phyloP scores from a whole-genome alignment of 2,797 vertebrate genomes.

The Miopithecus talapoin region DNA sequence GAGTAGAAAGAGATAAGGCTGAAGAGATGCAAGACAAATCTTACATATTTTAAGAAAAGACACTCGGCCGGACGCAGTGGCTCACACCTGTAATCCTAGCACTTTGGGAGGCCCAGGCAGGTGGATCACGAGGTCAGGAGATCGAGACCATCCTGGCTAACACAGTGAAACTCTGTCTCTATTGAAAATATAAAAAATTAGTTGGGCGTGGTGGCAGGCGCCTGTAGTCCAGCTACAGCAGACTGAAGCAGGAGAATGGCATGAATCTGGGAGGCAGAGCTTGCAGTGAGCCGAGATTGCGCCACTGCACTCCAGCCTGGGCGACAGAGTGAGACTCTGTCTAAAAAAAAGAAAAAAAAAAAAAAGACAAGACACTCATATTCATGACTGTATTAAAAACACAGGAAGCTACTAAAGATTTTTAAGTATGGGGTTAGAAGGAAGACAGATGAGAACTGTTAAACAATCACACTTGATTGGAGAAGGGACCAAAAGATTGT shows the following conservation, averaged over 20 bases:
- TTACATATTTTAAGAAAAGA: background rate
- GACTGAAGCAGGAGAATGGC: too few species aligned
- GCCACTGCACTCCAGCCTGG: too few species aligned
- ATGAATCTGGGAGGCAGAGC: too few species aligned
- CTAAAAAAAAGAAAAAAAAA: background rate
- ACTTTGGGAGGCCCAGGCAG: too few species aligned
- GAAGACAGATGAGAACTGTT: background rate
- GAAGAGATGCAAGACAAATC: background rate
- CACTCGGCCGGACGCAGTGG: fast-evolving
- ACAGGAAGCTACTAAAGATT: background rate
- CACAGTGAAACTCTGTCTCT: too few species aligned
- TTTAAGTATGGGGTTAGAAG: background rate
- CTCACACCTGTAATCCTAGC: too few species aligned
- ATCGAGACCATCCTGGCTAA: too few species aligned
- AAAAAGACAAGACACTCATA: background rate
- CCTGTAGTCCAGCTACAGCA: too few species aligned
- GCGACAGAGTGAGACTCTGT: too few species aligned
- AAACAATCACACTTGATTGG: background rate
- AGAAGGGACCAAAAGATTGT: background rate
- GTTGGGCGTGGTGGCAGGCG: fast-evolving
- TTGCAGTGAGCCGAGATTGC: too few species aligned
- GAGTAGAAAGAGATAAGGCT: background rate
- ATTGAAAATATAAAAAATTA: too few species aligned
- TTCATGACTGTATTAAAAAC: background rate
- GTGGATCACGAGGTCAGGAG: too few species aligned